These are phyloP conservation scores for Lepus townsendii DNA, from an alignment of 2,797 vertebrate species.

Conservation along the genomic window DNA sequence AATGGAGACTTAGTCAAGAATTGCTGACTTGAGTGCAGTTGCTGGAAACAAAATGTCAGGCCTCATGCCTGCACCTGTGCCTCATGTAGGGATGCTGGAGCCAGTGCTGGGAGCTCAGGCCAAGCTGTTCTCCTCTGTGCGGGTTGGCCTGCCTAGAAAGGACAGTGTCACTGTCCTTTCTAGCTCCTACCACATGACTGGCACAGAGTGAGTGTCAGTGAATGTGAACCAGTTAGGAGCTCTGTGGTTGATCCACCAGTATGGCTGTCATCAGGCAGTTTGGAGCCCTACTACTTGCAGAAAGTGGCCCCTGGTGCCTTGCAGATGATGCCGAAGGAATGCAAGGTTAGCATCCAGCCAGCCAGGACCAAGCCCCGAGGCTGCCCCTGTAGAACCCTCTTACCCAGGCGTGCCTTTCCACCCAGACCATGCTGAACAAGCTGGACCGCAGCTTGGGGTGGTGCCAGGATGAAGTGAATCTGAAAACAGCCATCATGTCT, in stretches of 20 bases:
- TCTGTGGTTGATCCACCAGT: no score
- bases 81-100: not conserved
- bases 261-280: not conserved
- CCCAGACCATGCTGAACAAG: constrained; percentile 95
- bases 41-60: not conserved
- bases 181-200: not conserved
- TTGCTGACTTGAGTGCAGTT: not conserved
- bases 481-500: constrained; percentile 99
- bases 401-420: not conserved
- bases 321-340: not conserved
- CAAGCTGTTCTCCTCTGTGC: no score
- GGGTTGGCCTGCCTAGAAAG: not conserved
- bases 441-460: constrained; percentile 95
- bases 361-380: not conserved
- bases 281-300: not conserved
- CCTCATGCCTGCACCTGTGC: no score
- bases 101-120: not conserved
- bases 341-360: not conserved
- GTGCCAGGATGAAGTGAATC: constrained; percentile 97
- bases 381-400: not conserved
- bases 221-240: not conserved
- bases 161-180: fast-evolving
- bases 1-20: not conserved
- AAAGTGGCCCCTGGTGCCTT: not conserved
- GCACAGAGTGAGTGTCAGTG: not conserved